Evolutionary conservation across 2,888 invertebrate species (phyloP).

Genomic region (Sycophila texana): DNA sequence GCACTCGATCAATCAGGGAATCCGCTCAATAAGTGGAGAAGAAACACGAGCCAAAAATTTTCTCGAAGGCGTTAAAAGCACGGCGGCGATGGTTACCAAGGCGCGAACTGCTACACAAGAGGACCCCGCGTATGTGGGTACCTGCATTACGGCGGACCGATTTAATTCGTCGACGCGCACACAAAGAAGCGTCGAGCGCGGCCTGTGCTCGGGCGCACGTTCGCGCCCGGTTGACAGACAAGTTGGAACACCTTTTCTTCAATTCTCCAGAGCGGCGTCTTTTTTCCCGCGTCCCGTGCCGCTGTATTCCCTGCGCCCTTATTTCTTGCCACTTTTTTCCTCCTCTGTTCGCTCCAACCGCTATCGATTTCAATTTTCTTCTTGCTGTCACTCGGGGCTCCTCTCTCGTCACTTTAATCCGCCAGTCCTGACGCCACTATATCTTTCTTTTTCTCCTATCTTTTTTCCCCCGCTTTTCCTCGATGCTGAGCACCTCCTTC

Average conservation of each 20-base stretch:
- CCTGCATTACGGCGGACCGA: conserved; percentile 47
- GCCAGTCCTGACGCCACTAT: neutral
- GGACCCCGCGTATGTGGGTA: conserved; percentile 35
- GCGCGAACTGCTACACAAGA: neutral
- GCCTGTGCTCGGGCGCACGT: conserved; percentile 2
- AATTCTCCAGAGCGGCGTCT: conserved; percentile 12
- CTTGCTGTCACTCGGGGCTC: neutral
- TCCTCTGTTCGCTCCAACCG: neutral
- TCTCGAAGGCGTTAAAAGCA: neutral
- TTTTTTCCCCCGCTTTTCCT: neutral
- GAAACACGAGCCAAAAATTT: no score
- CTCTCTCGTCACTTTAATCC: conserved; percentile 40
- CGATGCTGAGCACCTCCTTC: neutral
- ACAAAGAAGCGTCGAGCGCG: conserved; percentile 28
- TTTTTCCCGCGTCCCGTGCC: neutral
- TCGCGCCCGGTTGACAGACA: conserved; percentile 48
- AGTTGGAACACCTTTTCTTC: conserved; percentile 54
- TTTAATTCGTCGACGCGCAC: conserved; percentile 34
- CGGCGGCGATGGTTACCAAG: conserved; percentile 1
- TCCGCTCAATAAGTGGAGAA: no score
- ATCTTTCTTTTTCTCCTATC: neutral
- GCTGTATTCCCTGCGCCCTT: neutral
- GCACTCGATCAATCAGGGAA: no score
- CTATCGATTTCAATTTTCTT: conserved; percentile 49
- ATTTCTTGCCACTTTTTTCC: conserved; percentile 16